Base-by-base conservation (phyloP, 2,797 vertebrate species). In the Melanotaenia parkinsoni region DNA sequence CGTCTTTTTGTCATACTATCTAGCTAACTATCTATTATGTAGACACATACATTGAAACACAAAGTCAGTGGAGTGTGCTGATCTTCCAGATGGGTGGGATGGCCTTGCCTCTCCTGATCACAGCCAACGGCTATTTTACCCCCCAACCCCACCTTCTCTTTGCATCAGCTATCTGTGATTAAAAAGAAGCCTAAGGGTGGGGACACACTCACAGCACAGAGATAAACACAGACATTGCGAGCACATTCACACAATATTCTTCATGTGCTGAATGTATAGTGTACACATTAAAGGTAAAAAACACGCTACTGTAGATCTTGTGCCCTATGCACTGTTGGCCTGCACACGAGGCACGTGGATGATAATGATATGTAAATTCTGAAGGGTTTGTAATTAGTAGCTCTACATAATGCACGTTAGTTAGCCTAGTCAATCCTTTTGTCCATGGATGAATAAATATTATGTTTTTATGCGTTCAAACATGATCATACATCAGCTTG, bases 141-240 rank as follows among this genome's bases (percentile, higher is more conserved):
- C 58, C 47, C 50, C 53, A 56, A 50, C 54, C 40, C 38, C 56
- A 68, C 69, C 60, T 50, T 67, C 73, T 86, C 70, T 86, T 76
- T 82, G 90, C 89, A 84, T 89, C 86, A 89, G 85, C 86, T 88
- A 87, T 85, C 88, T 90, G 87, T 93, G 90, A 93, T 93, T 91
- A 92, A 79, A 91, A 88, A 72, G 63, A 60, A 80, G 82, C 88
- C 89, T 77, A 75, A 37, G 78, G 87, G 83, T 76, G 45, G 60
- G 32, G 12, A 68, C 70, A 56, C 20, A 51, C 82, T 43, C 72
- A 65, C 76, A 62, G 54, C 72, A 67, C 76, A 62, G 54, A 66
- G 72, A 74, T 80, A 83, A 70, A 77, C 60, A 72, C 20, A 74
- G 26, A 62, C 58, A 58, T 70, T 35, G 61, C 50, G 47, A n/a